Evolutionary conservation across 64 coral and sea anemone genomes (phyloP).

Genomic region (Stylophora pistillata): DNA sequence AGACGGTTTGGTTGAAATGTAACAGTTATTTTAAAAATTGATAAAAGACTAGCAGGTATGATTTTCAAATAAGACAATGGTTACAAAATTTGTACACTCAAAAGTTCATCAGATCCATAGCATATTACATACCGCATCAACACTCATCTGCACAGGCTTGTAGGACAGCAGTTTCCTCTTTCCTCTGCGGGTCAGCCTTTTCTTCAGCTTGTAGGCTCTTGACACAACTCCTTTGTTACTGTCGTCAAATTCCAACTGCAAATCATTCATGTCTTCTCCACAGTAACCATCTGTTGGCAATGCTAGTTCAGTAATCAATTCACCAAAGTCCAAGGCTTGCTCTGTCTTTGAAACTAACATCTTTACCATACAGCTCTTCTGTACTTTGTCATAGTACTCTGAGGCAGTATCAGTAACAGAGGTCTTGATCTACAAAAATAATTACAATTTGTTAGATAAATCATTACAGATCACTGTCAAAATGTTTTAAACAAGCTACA

Average conservation of each 20-base stretch:
- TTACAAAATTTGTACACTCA: neutral
- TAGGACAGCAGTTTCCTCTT: constrained; percentile 70
- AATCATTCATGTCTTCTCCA: constrained; percentile 87
- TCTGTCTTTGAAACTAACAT: constrained; percentile 66
- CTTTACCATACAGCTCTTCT: constrained; percentile 68
- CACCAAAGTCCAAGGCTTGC: constrained; percentile 66
- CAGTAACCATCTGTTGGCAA: constrained; percentile 83
- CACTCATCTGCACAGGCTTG: constrained; percentile 74
- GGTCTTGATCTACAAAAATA: constrained; percentile 57
- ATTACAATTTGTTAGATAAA: neutral
- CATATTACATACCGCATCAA: constrained; percentile 65
- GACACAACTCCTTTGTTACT: constrained; percentile 51
- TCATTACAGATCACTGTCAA: neutral
- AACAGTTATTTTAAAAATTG: no score
- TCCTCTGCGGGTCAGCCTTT: constrained; percentile 69
- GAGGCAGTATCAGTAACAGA: constrained; percentile 65
- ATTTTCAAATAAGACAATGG: no score
- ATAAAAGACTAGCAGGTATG: no score
- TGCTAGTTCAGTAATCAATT: constrained; percentile 75
- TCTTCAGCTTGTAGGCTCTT: constrained; percentile 60
- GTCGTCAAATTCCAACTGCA: constrained; percentile 50
- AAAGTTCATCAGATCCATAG: neutral
- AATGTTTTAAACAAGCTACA: neutral
- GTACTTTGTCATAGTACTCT: constrained; percentile 73
- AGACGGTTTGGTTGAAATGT: no score